Base-by-base conservation (phyloP, 1,140 invertebrate genomes). In the Rhizoglyphus robini region DNA sequence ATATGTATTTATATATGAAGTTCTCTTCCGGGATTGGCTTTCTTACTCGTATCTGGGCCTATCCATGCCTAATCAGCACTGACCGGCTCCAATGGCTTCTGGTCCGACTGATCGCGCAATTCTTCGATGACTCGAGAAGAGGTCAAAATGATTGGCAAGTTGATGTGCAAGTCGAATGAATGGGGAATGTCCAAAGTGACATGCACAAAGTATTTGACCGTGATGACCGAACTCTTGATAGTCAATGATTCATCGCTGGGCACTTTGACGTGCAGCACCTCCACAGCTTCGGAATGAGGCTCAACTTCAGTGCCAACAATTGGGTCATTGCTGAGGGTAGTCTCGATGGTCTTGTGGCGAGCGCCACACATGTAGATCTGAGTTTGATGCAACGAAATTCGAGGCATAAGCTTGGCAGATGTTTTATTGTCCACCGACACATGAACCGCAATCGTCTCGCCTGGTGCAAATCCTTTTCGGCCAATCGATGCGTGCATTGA, bases 281-380 rank as follows among this genome's bases (percentile, higher is more conserved):
- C 32, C 13, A 15, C 32, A 15, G 27, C 32, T 23, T 63, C 31
- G 31, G 27, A 11, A 25, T 47, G 30, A 4, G 61, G n/a, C 25
- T 49, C 32, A 4, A 63, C 23, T 27, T 36, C 32, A 18, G 61
- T 36, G 13, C 61, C 61, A 3, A 29, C 11, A 3, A 38, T 49
- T 49, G 61, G 61, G 8, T 31, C 32, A 25, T 63, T 31, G 13
- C 13, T 23, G 8, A 63, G 23, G 5, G 31, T 18, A 13, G 36
- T 63, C 23, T 63, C 61, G 32, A 63, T 63, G 3, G 61, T 63
- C 34, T 63, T 63, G 32, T 63, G 61, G 18, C 36, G 27, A 4
- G n/a, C 46, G 18, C 61, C 61, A 49, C 27, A 41, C 61, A 63
- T 63, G 23, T 57, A 63, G 34, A 63, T 63, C 34, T 63, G 61